These are phyloP conservation scores for Barypeithes pellucidus DNA, from an alignment of 2,888 invertebrate genomes.

Conservation along the genomic window DNA sequence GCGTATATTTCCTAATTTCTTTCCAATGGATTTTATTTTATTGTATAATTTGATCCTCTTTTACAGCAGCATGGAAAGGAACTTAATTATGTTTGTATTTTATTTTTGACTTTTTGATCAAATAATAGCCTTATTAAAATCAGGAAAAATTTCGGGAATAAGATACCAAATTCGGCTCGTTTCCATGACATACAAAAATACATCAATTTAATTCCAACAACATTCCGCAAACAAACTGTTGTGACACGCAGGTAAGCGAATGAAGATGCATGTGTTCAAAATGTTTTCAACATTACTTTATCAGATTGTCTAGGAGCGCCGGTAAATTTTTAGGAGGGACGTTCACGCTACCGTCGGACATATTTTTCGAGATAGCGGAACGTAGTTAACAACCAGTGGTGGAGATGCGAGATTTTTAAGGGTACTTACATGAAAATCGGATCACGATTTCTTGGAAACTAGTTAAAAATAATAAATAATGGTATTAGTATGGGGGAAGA, in stretches of 20 bases:
- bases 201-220: slow-evolving; percentile 43
- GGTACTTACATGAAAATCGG: neutral
- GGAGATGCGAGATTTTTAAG: neutral
- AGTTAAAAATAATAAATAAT: no score
- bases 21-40: no score
- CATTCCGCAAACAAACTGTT: slow-evolving; percentile 47
- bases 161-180: no score
- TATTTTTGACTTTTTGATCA: no score
- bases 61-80: no score
- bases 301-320: slow-evolving; percentile 45
- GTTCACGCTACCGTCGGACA: slow-evolving; percentile 26
- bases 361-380: slow-evolving; percentile 37
- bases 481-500: no score
- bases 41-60: no score
- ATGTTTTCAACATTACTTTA: slow-evolving; percentile 53
- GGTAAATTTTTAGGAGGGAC: slow-evolving; percentile 33
- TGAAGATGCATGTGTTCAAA: slow-evolving; percentile 53
- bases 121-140: no score
- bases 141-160: no score
- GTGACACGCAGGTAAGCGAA: slow-evolving; percentile 51
- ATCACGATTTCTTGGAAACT: no score
- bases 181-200: slow-evolving; percentile 1
- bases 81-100: no score
- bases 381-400: slow-evolving; percentile 35
- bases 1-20: no score